Base-by-base conservation (phyloP, 2,888 invertebrate species). In the Andrena fulva region DNA sequence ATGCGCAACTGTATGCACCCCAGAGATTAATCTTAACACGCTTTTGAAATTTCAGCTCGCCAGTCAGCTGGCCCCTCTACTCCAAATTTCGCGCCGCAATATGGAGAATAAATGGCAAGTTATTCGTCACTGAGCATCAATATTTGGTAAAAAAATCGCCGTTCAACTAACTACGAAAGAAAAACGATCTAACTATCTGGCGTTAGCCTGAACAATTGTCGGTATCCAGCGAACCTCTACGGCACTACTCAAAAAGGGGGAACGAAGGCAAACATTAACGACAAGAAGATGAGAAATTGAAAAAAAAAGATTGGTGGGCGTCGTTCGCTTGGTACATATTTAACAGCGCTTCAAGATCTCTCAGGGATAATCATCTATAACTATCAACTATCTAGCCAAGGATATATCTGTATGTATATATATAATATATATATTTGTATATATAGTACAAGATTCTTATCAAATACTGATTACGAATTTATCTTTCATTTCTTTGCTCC, bases 1-100 rank as follows among this genome's bases (percentile, higher is more conserved):
- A 93, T 94, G 93, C 20, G 20, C 16, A 7, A n/a, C 20, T 52
- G 16, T 20, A 20, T 52, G 16, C 7, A 42, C 12, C 42, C 12
- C 42, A 1, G 16, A 42, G 12, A 42, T 42, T 4, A 42, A 42
- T 42, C 16, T 42, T 42, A 42, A 42, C 42, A 5, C 42, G 12
- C 16, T 42, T 16, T 42, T 42, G 42, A 42, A 5, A 42, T 42
- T 42, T 42, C 42, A 42, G 42, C 42, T 42, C 42, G 42, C 20
- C 52, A 52, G 8, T 20, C 20, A 60, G 75, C 33, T n/a, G 31
- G 31, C 59, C 27, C 31, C n/a, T 56, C 42, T 68, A 60, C 59
- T 31, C 12, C 8, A 20, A 52, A 27, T 27, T 56, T 56, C 24
- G 3, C 10, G 20, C 8, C 54, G 54, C 27, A 27, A 1, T 10